Base-by-base conservation (phyloP, 2,113 vertebrate genomes). In the Lamprologus sp. region DNA sequence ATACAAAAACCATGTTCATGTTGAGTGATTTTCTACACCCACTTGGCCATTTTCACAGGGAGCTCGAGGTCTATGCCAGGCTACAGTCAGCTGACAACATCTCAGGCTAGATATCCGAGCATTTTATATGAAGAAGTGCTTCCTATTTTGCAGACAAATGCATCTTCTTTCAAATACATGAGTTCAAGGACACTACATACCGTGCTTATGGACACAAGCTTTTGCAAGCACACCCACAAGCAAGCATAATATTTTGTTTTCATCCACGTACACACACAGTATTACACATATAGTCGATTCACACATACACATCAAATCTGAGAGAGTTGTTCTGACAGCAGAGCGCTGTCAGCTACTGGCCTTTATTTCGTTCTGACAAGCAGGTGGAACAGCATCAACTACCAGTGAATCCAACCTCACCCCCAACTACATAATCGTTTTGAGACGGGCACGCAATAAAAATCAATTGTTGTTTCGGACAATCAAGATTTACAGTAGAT, bases 301-400 rank as follows among this genome's bases (percentile, higher is more conserved):
- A 80, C 51, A 87, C n/a, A 17, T 5, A 26, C 63, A 54, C 79
- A 23, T 79, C 55, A 85, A 82, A 89, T 83, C 31, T 37, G 70
- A 91, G 55, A n/a, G 28, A 86, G 84, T 68, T 84, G 87, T 88
- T 87, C 84, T 92, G 91, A 92, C 91, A 90, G 85, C 65, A 37
- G 51, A 90, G 54, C 14, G 80, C 90, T 53, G 75, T 81, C 88
- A 85, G 89, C 85, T 23, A 70, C 58, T 85, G 83, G 58, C 26
- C 84, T 85, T 63, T 15, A 82, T 83, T 89, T 79, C 4, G 4
- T 45, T 77, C 45, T 82, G 85, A 92, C 70, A 81, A 84, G 90
- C 87, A 92, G 87, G 85, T 94, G 89, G 55, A 42, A 86, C 33
- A 65, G 81, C 82, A 77, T 37, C 60, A 47, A 14, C 42, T 11